These are phyloP conservation scores for Manis javanica DNA, from an alignment of 2,797 vertebrate genomes.

Conservation along the genomic window DNA sequence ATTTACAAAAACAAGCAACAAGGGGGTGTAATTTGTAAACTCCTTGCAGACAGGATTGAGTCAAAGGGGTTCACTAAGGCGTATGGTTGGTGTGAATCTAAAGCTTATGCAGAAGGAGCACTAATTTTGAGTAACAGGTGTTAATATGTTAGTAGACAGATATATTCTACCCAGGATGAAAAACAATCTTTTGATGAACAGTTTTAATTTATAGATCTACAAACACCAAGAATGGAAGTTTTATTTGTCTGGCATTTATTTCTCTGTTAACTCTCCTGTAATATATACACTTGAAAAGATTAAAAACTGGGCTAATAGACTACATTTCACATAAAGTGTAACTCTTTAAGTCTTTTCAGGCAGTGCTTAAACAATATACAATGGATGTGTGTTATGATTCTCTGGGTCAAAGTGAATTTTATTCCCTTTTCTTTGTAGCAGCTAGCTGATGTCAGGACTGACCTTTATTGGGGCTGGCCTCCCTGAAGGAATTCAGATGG, in stretches of 20 bases:
- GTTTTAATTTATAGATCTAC: conserved; percentile 29
- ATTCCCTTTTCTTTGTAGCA: not conserved
- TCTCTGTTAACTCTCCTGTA: conserved; percentile 23
- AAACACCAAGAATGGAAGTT: not conserved
- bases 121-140: not conserved
- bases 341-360: not conserved
- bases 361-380: not conserved
- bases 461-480: not conserved
- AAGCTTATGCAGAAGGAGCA: not conserved
- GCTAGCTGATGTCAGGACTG: not conserved
- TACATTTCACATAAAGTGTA: conserved; percentile 24
- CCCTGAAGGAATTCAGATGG: not conserved
- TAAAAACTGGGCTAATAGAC: not conserved
- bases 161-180: not conserved
- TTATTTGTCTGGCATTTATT: not conserved
- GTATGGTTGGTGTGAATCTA: conserved; percentile 14
- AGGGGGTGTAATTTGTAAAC: not conserved
- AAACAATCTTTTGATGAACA: not conserved
- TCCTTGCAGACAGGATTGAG: not conserved
- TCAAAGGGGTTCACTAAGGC: not conserved
- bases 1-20: not conserved
- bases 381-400: not conserved
- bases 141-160: not conserved
- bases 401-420: not conserved
- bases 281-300: not conserved